These are phyloP conservation scores for Laspeyria flexula DNA, from an alignment of 2,888 invertebrate species.

Conservation along the genomic window DNA sequence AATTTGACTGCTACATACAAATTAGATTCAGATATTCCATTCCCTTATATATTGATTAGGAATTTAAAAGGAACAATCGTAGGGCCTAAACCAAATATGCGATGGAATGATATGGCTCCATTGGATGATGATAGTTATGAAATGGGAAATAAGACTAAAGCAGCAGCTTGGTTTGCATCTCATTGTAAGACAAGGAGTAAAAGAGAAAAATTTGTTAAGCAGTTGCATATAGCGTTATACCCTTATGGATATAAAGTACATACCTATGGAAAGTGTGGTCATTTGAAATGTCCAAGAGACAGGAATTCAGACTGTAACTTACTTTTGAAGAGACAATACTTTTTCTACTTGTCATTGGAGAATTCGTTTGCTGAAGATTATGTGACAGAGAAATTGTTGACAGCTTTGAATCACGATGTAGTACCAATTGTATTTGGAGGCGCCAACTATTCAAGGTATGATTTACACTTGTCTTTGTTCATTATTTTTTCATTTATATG, in stretches of 20 bases:
- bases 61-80: slow-evolving; percentile 57
- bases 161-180: slow-evolving; percentile 80
- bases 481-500: too few species aligned
- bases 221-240: slow-evolving; percentile 55
- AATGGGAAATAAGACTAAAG: slow-evolving; percentile 65
- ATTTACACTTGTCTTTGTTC: neutral
- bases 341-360: slow-evolving; percentile 90
- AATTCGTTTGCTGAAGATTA: slow-evolving; percentile 88
- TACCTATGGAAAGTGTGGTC: slow-evolving; percentile 84
- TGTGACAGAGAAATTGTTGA: slow-evolving; percentile 87
- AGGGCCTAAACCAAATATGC: slow-evolving; percentile 59
- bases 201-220: slow-evolving; percentile 52
- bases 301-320: slow-evolving; percentile 55
- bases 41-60: slow-evolving; percentile 64
- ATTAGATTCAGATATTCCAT: slow-evolving; percentile 72
- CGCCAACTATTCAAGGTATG: slow-evolving; percentile 85
- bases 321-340: slow-evolving; percentile 86
- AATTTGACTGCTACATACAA: slow-evolving; percentile 79
- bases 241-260: slow-evolving; percentile 69
- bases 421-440: slow-evolving; percentile 90
- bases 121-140: slow-evolving; percentile 46
- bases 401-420: slow-evolving; percentile 84
- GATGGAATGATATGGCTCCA: slow-evolving; percentile 46
- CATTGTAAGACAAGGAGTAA: slow-evolving; percentile 64
- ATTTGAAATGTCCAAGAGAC: slow-evolving; percentile 55